Evolutionary conservation across 2,888 invertebrate species (phyloP).

Genomic region (Caenorhabditis macrosperma): DNA sequence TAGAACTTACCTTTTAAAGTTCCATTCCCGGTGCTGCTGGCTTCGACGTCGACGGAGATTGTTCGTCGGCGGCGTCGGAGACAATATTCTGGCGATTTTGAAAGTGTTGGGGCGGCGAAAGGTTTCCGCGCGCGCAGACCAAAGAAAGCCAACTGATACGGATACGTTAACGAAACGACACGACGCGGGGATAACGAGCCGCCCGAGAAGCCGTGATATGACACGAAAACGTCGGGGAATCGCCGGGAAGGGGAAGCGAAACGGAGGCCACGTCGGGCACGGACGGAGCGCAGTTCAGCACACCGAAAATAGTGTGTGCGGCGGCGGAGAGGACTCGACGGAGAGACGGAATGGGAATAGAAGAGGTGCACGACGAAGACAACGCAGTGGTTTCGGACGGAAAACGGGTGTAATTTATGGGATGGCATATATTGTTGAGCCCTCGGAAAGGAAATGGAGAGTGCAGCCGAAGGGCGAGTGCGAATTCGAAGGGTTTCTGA

Average conservation of each 20-base stretch:
- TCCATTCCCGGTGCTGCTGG: neutral
- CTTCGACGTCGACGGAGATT: neutral
- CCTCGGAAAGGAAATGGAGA: slow-evolving; percentile 1
- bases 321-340: neutral
- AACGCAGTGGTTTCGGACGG: neutral
- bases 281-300: neutral
- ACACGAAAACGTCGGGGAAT: neutral
- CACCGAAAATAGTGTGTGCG: neutral
- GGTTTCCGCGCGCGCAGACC: slow-evolving; percentile 3
- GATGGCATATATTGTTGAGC: slow-evolving; percentile 25
- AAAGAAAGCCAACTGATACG: neutral
- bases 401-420: slow-evolving; percentile 20
- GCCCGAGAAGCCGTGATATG: slow-evolving; percentile 1
- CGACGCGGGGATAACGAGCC: neutral
- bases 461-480: neutral
- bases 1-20: slow-evolving; percentile 37
- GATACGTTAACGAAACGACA: neutral
- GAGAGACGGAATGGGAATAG: slow-evolving; percentile 6
- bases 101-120: slow-evolving; percentile 1
- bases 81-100: slow-evolving; percentile 20
- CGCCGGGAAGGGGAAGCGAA: neutral
- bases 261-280: neutral
- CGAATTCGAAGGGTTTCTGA: neutral
- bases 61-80: neutral
- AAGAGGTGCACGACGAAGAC: slow-evolving; percentile 33